Evolutionary conservation across 2,888 invertebrate species (phyloP).

Genomic region (Lathronympha strigana): DNA sequence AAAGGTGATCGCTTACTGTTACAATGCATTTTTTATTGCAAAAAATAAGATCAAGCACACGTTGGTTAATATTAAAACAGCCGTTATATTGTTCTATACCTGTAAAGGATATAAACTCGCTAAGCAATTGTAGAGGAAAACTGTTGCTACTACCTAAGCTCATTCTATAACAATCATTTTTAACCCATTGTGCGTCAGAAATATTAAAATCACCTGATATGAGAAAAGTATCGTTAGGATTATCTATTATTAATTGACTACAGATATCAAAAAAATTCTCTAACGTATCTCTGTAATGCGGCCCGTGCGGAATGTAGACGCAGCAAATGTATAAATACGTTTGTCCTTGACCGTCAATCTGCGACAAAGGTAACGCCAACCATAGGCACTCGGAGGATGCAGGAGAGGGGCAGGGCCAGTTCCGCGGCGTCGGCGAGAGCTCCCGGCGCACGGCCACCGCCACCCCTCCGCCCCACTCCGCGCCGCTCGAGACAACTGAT

Average conservation of each 20-base stretch:
- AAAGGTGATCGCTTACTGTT: neutral
- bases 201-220: constrained; percentile 1
- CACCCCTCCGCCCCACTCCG: neutral
- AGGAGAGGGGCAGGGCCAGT: neutral
- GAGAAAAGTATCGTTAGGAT: neutral
- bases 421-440: neutral
- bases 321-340: neutral
- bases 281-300: neutral
- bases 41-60: neutral
- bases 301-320: constrained; percentile 3
- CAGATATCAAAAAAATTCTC: neutral
- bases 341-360: neutral
- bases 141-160: neutral
- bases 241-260: neutral
- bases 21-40: neutral
- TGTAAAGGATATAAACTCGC: neutral
- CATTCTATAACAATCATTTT: too few relatives aligned
- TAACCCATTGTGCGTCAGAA: neutral
- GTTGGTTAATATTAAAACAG: neutral
- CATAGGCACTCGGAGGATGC: constrained; percentile 2
- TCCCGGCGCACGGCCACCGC: neutral
- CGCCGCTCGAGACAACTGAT: neutral
- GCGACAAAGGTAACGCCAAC: neutral
- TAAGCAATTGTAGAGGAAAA: neutral
- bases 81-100: neutral